A percentile compares a stretch with the other conserved stretches of the same genome.
phyloP scores from a whole-genome alignment of 2,113 vertebrate species.

The Calyptomena viridis region DNA sequence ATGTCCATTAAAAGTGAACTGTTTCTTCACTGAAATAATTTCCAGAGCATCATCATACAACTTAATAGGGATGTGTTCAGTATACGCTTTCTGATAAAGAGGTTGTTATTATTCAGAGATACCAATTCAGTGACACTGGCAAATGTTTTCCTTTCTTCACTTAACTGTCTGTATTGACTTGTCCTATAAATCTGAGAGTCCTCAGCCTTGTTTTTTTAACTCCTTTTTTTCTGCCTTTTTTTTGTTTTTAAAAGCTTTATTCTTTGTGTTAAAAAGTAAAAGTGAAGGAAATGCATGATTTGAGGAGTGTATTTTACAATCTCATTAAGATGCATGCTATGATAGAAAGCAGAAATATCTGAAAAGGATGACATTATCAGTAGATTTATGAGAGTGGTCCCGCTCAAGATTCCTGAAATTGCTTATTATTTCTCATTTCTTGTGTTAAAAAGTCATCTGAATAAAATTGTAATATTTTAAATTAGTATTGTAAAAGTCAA shows the following conservation, averaged over 20 bases:
- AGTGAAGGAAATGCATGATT: background rate
- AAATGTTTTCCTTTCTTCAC: background rate
- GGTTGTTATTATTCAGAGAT: background rate
- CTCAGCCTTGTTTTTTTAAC: background rate
- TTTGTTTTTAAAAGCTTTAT: background rate
- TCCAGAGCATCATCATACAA: background rate
- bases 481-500: background rate
- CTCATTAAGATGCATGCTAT: background rate
- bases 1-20: background rate
- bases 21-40: background rate
- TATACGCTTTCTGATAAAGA: background rate
- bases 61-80: background rate
- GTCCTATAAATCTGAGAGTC: background rate
- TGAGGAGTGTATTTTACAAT: background rate
- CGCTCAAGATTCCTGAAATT: background rate
- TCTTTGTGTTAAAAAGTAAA: background rate
- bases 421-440: background rate
- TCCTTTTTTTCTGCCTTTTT: rapidly evolving
- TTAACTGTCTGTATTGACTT: background rate
- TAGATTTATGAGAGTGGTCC: background rate
- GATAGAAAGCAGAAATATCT: background rate
- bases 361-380: background rate
- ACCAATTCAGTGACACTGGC: background rate
- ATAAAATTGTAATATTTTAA: background rate
- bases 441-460: background rate